Conservation (phyloP, 2,888 invertebrate species). For the Hirudinaria manillensis region DNA sequence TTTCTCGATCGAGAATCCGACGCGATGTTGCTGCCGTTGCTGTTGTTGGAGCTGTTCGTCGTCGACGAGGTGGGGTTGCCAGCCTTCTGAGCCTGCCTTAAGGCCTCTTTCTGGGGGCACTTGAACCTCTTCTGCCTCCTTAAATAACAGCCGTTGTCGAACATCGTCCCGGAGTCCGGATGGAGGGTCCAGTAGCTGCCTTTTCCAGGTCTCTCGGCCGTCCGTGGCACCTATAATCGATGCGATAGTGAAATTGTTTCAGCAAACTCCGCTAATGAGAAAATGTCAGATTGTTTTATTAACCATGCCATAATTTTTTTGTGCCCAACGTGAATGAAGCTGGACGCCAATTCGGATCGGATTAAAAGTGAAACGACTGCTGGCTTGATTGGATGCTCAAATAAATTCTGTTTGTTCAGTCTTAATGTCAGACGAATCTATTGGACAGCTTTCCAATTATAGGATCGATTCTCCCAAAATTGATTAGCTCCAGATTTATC, state of each 20-base stretch:
- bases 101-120: conserved; percentile 73
- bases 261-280: neutral
- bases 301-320: neutral
- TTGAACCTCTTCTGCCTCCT: conserved; percentile 95
- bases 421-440: conserved; percentile 13
- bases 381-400: neutral
- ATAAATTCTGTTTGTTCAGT: conserved; percentile 11
- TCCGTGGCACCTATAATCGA: conserved; percentile 21
- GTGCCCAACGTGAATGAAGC: neutral
- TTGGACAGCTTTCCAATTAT: conserved; percentile 4
- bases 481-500: too few species aligned
- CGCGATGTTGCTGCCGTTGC: conserved; percentile 7
- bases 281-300: too few species aligned
- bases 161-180: conserved; percentile 97
- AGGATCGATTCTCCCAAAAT: neutral
- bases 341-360: neutral
- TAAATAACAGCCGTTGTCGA: conserved; percentile 95
- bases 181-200: conserved; percentile 85
- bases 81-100: conserved; percentile 35
- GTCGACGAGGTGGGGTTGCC: conserved; percentile 7
- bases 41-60: conserved; percentile 1
- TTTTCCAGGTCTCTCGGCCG: conserved; percentile 58
- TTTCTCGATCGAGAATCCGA: conserved; percentile 4
- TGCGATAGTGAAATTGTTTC: neutral
- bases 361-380: neutral